Base-by-base conservation (phyloP, 2,797 vertebrate genomes). In the Pogonophryne albipinna region DNA sequence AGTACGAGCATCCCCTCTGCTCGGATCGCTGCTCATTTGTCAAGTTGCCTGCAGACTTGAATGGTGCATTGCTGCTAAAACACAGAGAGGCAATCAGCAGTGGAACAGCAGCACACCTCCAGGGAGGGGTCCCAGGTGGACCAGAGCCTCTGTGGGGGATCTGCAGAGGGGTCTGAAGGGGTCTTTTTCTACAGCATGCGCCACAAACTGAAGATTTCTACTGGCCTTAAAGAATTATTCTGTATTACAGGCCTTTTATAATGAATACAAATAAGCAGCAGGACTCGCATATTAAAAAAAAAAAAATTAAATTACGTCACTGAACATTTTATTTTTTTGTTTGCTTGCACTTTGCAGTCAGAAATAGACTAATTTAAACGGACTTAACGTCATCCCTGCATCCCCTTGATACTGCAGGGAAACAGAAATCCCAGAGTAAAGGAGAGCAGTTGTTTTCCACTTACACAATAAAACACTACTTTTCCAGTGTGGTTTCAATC, bases 1-100 rank as follows among this genome's bases (percentile, higher is more conserved):
- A 95, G 93, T 93, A 88, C 76, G 83, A 94, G 91, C 82, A 91
- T 91, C 91, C 93, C 87, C 91, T 85, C 91, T 79, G 86, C 87
- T 92, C 88, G 83, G 89, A 94, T 92, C 84, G 85, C 92, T 92
- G 92, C 92, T 94, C 94, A 91, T 95, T 95, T 93, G 92, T 94
- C 94, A 95, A 92, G 93, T 89, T 89, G 93, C 92, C 94, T 93
- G 93, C 94, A 94, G 94, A 94, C 91, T 92, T 94, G 92, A 94
- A 90, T 95, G 94, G 92, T 95, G 95, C 95, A 95, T 94, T 95
- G 94, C 94, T 95, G 93, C 91, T 95, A 89, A 92, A 91, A 91
- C 87, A 91, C 88, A 78, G 84, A 76, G 80, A 89, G 79, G 87
- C 86, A 91, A 93, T 93, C 91, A 87, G 91, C 90, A 86, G 82